phyloP scores from a whole-genome alignment of 2,888 invertebrate species.

The Bruchidius siliquastri region DNA sequence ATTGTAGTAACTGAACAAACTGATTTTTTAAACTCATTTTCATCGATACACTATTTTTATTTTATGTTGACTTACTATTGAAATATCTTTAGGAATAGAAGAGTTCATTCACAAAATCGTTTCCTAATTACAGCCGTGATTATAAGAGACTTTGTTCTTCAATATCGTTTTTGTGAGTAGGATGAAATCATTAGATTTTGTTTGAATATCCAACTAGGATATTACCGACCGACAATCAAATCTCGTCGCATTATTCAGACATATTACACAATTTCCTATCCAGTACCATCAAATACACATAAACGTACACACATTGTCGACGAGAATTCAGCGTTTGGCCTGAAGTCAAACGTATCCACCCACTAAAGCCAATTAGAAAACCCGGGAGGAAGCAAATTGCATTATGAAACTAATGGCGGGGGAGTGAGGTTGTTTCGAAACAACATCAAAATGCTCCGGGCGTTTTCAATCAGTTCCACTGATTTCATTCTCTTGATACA shows the following conservation, averaged over 20 bases:
- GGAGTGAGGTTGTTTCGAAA: background rate
- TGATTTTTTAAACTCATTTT: too few species aligned
- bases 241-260: background rate
- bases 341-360: background rate
- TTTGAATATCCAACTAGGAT: background rate
- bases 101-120: too few species aligned
- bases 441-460: background rate
- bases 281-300: background rate
- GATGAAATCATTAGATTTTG: too few species aligned
- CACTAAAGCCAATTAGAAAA: background rate
- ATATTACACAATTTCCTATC: background rate
- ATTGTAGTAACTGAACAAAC: too few species aligned
- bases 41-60: too few species aligned
- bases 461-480: background rate
- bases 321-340: background rate
- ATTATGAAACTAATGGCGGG: background rate
- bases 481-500: background rate
- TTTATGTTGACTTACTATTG: too few species aligned
- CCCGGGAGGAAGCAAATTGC: background rate
- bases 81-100: too few species aligned
- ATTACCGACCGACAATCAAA: background rate
- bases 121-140: too few species aligned
- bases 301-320: background rate
- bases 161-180: too few species aligned
- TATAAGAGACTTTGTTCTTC: too few species aligned